Evolutionary conservation across 2,888 invertebrate species (phyloP).

Genomic region (Mythimna ferrago): DNA sequence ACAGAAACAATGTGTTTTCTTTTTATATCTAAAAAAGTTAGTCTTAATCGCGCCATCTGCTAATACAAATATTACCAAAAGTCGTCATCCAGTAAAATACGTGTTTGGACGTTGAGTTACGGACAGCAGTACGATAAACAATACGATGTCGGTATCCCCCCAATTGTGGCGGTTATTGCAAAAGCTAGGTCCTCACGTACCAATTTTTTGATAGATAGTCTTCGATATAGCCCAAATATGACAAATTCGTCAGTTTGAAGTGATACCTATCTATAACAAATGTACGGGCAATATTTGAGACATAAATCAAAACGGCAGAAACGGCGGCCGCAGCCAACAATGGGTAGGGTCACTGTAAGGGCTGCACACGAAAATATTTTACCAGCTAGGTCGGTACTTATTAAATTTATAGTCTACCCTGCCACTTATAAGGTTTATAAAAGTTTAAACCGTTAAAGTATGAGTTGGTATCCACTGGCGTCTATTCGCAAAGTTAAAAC

Average conservation of each 20-base stretch:
- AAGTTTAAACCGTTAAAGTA: too few species aligned
- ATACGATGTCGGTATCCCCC: background rate
- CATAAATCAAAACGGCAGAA: conserved; percentile 51
- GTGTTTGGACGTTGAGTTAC: background rate
- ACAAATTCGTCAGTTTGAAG: conserved; percentile 58
- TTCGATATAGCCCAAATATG: conserved; percentile 31
- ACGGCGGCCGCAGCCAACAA: background rate
- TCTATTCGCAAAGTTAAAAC: too few species aligned
- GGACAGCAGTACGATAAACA: background rate
- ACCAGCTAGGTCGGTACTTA: background rate
- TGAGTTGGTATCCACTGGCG: too few species aligned
- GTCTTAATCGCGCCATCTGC: background rate
- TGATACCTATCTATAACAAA: conserved; percentile 52
- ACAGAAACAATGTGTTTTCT: conserved; percentile 46
- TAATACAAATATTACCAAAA: background rate
- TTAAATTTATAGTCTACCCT: too few species aligned
- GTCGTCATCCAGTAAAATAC: background rate
- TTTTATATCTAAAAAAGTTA: conserved; percentile 7
- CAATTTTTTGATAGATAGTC: conserved; percentile 35
- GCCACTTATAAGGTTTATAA: too few species aligned
- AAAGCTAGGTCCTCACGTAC: background rate
- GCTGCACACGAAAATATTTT: background rate
- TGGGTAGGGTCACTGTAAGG: background rate
- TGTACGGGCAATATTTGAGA: conserved; percentile 47
- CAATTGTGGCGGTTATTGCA: conserved; percentile 26